Evolutionary conservation across 2,797 vertebrate genomes (phyloP).

Genomic region (Luscinia megarhynchos): DNA sequence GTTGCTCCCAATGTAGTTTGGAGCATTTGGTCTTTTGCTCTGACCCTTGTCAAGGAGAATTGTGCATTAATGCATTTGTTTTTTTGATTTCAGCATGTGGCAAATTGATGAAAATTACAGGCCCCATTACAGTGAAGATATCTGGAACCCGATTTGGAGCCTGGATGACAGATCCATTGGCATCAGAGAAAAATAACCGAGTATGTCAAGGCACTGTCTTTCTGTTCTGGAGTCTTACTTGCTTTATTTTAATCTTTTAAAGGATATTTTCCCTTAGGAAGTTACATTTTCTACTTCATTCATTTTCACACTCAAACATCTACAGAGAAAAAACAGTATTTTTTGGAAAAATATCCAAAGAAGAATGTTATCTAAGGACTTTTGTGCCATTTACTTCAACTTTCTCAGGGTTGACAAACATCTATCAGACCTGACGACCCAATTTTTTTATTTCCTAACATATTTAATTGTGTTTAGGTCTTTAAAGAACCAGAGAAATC

Average conservation of each 20-base stretch:
- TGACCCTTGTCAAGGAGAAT: neutral
- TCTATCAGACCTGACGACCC: neutral
- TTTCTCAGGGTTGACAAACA: neutral
- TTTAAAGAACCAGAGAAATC: neutral
- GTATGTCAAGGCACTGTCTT: conserved; percentile 81
- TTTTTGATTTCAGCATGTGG: conserved; percentile 93
- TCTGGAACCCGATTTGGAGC: conserved; percentile 98
- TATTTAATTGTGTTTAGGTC: neutral
- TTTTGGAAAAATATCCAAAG: neutral
- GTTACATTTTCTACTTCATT: neutral
- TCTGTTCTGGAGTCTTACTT: conserved; percentile 3
- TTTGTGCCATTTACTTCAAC: neutral
- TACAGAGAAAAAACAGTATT: neutral
- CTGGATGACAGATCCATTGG: conserved; percentile 97
- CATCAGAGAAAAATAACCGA: conserved; percentile 91
- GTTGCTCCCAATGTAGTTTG: neutral
- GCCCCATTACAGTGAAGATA: conserved; percentile 94
- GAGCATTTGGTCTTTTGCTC: neutral
- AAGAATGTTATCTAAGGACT: neutral
- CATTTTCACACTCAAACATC: neutral
- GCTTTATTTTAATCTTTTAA: neutral
- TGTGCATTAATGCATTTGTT: conserved; percentile 59
- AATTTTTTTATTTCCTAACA: neutral
- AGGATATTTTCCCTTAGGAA: neutral
- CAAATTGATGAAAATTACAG: conserved; percentile 99